Evolutionary conservation across 2,797 vertebrate genomes (phyloP), one percentile per base, ranked within the genome.

Genomic region (Parauchenoglanis ngamensis): DNA sequence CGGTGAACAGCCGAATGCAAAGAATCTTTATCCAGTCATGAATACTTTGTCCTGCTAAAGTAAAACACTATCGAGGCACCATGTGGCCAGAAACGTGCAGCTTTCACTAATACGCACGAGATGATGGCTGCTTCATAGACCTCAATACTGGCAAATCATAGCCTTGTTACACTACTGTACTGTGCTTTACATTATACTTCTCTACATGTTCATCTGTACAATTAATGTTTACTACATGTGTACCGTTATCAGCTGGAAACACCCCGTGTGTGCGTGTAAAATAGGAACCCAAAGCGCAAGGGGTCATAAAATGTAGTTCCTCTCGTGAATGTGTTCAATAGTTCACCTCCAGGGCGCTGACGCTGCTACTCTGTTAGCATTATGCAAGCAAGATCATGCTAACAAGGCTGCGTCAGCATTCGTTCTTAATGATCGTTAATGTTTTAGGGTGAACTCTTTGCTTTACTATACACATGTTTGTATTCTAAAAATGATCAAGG

Each of bases 361-460:
- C 44, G 25, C 72, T n/a, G 72, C 59, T 28, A 31, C n/a, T 67
- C n/a, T 61, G 63, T 88, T 83, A 70, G 85, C 85, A 72, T 70
- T 85, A 88, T 88, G 85, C 84, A 83, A 83, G 61, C n/a, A 15
- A 86, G 49, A 40, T 72, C n/a, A 25, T 59, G 80, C 87, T 88
- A 52, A 76, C 70, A 54, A 49, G 70, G 44, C 83, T 56, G 28
- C 10, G 7, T 28, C 31, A 35, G 84, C 70, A 7, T 52, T 65
- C 57, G 0, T 49, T 61, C 70, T 1, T 70, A 3, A 15, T 25
- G 35, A 44, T 40, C 23, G 49, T 54, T 35, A 2, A 25, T 80
- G 77, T 31, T 86, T 61, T 46, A 23, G 23, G 52, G 80, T 68
- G 61, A 44, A 44, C 77, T 63, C 7, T 57, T 28, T 8, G 1